Conservation (phyloP, 2,113 vertebrate species). For the Pluvianellus socialis region DNA sequence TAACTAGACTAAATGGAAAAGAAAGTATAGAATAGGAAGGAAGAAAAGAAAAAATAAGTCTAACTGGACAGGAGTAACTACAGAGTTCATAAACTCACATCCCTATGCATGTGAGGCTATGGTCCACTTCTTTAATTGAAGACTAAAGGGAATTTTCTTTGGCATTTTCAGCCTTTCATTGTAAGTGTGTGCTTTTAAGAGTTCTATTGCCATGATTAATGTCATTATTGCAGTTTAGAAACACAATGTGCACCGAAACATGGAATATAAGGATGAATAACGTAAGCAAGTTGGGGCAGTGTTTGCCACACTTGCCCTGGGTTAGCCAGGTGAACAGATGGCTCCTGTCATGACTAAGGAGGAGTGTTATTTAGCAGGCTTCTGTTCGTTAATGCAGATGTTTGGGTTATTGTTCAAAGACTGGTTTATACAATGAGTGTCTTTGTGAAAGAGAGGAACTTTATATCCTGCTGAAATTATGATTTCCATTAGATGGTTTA, state of each 20-base stretch:
- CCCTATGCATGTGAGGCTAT: fast-evolving
- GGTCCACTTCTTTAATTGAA: background rate
- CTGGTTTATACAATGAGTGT: background rate
- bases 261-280: background rate
- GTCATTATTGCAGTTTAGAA: background rate
- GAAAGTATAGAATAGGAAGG: background rate
- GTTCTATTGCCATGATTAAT: background rate
- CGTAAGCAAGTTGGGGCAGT: background rate
- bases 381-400: background rate
- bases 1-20: background rate
- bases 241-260: background rate
- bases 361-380: background rate
- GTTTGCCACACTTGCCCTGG: background rate
- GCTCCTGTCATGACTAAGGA: background rate
- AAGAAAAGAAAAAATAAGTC: background rate
- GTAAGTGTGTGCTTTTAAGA: background rate
- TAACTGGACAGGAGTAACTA: background rate
- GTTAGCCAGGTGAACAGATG: background rate
- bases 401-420: background rate
- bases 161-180: background rate
- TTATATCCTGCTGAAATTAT: background rate
- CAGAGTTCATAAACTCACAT: fast-evolving
- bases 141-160: background rate
- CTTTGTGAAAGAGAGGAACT: background rate
- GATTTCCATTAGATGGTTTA: background rate